Conservation (phyloP, 2,888 invertebrate species). For the Peribatodes rhomboidaria region DNA sequence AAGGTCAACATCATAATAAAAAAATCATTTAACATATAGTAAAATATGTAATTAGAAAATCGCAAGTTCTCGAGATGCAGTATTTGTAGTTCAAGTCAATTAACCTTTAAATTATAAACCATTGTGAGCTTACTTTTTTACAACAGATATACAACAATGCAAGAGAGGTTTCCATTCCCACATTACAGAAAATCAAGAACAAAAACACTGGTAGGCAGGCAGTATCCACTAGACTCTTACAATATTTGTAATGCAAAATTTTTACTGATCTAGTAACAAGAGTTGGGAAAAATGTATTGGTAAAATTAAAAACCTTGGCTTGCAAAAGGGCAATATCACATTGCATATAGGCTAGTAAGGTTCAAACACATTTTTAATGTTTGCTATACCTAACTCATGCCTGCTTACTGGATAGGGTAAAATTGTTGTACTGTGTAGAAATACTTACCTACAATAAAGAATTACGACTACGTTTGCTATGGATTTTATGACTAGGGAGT, state of each 20-base stretch:
- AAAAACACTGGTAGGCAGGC: conserved; percentile 37
- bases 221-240: conserved; percentile 32
- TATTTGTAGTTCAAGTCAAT: conserved; percentile 6
- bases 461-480: not conserved
- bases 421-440: not conserved
- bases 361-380: not conserved
- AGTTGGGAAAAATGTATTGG: not conserved
- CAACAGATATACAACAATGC: conserved; percentile 46
- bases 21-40: too few relatives aligned
- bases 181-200: conserved; percentile 52
- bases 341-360: not conserved
- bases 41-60: not conserved
- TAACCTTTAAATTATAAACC: conserved; percentile 26
- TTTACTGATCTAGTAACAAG: not conserved
- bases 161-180: conserved; percentile 62
- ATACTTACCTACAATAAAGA: not conserved
- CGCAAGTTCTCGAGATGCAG: not conserved
- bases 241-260: conserved; percentile 25
- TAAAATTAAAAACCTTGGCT: not conserved
- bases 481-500: not conserved
- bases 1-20: too few relatives aligned
- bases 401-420: not conserved
- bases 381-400: conserved; percentile 6
- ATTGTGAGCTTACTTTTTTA: conserved; percentile 17
- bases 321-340: not conserved